These are phyloP conservation scores for Aselliscus stoliczkanus DNA, from an alignment of 2,797 vertebrate genomes.

Conservation along the genomic window DNA sequence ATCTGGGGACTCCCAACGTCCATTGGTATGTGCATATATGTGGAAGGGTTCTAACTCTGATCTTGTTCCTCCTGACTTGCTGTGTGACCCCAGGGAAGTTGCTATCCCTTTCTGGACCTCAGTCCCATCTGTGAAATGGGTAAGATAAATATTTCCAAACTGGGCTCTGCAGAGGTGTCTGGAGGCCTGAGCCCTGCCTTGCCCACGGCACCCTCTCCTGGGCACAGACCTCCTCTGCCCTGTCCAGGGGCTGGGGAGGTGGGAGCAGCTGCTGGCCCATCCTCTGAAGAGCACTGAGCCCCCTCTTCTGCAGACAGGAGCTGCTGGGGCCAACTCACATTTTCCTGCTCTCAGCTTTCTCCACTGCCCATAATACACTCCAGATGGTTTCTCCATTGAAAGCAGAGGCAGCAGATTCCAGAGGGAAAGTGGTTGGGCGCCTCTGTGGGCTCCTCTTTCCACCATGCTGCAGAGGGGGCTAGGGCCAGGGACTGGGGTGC, in stretches of 20 bases:
- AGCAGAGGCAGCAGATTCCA: slow-evolving; percentile 75
- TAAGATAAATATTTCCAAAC: neutral
- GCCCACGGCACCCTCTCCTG: neutral
- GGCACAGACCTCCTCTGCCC: neutral
- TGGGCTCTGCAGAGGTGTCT: neutral
- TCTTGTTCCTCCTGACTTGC: neutral
- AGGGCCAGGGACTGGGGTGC: neutral
- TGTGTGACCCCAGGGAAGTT: slow-evolving; percentile 36
- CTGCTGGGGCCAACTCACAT: slow-evolving; percentile 47
- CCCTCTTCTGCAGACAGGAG: slow-evolving; percentile 29
- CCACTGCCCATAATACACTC: slow-evolving; percentile 65
- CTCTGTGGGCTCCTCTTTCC: slow-evolving; percentile 31
- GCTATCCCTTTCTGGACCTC: slow-evolving; percentile 36
- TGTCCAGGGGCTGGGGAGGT: neutral
- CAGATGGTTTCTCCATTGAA: slow-evolving; percentile 68
- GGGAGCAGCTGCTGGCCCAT: neutral
- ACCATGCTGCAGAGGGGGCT: neutral
- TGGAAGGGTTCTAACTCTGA: neutral
- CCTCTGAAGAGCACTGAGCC: neutral
- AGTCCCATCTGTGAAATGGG: neutral
- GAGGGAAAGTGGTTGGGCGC: slow-evolving; percentile 68
- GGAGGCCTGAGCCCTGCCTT: neutral
- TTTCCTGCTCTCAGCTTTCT: slow-evolving; percentile 61
- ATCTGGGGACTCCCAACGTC: neutral
- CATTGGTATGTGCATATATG: accelerated